Evolutionary conservation across 2,888 invertebrate species (phyloP), one percentile per base, ranked within the genome.

Genomic region (Diplazon laetatorius): DNA sequence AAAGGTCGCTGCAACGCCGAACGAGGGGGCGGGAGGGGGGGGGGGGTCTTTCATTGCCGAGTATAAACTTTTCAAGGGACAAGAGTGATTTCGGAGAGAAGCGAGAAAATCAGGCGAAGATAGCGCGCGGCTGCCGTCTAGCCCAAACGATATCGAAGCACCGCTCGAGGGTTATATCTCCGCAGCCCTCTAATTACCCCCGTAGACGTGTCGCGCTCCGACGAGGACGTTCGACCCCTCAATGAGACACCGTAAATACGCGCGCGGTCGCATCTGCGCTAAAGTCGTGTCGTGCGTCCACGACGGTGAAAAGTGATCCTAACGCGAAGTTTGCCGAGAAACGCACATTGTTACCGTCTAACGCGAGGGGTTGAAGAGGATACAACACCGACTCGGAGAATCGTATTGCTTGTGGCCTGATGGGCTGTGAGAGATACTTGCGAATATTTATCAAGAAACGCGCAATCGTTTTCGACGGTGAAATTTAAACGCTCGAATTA

Each of bases 131-230:
- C 35, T n/a, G n/a, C n/a, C n/a, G n/a, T n/a, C n/a, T n/a, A n/a
- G 84, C 82, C 82, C 82, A 77, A 75, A 76, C 77, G 65, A n/a
- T n/a, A 80, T 78, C 80, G 74, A 66, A 44, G 14, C 70, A 66
- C 55, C 70, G 74, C 16, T 48, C 66, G 74, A 81, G 72, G 65
- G 79, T n/a, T n/a, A n/a, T n/a, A 50, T 80, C 80, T 82, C 77
- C 78, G 83, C 85, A 89, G 87, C 90, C 90, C 90, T 89, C 90
- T 91, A 91, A 91, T 91, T 91, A 89, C 90, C 89, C n/a, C 87
- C 85, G 86, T 86, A 88, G 88, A 86, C 86, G 80, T 80, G 78
- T 18, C 16, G 50, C 60, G 62, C 20, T n/a, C n/a, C n/a, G n/a
- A n/a, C n/a, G 22, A 48, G 18, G 16, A 25, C 20, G 50, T 55